Evolutionary conservation across 1,140 invertebrate genomes (phyloP).

Genomic region (Sminthurinus signatus): DNA sequence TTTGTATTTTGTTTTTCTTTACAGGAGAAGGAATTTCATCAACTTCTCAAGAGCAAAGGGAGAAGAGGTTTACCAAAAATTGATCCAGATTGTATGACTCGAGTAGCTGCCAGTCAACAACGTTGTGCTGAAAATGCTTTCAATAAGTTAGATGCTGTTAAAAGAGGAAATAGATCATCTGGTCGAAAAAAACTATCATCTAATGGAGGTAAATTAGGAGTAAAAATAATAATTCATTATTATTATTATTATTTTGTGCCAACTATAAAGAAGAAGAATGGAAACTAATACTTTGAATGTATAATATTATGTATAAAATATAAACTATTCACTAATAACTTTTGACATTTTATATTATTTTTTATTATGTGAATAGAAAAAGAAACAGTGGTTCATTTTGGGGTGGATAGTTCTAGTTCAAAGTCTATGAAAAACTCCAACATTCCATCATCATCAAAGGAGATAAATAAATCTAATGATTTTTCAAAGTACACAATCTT

Average conservation of each 20-base stretch:
- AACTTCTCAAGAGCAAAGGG: neutral
- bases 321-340: neutral
- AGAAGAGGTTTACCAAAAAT: neutral
- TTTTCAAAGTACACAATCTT: no score
- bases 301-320: neutral
- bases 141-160: neutral
- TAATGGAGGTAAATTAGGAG: neutral
- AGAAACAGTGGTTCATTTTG: no score
- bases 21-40: slow-evolving; percentile 10
- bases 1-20: neutral
- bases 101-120: slow-evolving; percentile 3
- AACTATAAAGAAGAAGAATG: no score
- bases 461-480: no score
- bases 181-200: neutral
- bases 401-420: no score
- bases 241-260: no score
- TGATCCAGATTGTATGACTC: neutral
- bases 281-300: no score
- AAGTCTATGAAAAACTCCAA: no score
- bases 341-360: neutral
- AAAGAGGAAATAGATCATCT: neutral
- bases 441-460: no score
- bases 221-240: neutral
- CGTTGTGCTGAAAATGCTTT: slow-evolving; percentile 6
- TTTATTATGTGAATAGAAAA: no score